Evolutionary conservation across 2,113 vertebrate genomes (phyloP), one percentile per base, ranked within the genome.

Genomic region (Nyctibius bracteatus): DNA sequence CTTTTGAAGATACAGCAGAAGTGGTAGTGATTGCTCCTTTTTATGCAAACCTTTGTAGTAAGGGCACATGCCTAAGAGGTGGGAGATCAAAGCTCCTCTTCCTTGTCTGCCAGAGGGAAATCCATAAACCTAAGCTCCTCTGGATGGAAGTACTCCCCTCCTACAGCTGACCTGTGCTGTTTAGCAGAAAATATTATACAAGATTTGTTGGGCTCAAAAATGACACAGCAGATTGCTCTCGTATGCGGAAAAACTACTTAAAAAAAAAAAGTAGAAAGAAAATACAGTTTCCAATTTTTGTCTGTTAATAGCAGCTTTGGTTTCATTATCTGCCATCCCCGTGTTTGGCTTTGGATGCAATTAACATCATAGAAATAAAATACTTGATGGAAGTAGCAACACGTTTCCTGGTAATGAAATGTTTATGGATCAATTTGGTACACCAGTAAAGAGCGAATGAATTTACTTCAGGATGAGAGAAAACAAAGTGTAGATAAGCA

Each of bases 391-490:
- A 92, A 93, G 72, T 21, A 93, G 82, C 83, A 46, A 80, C 41
- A 57, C 27, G 73, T 93, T 97, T 72, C 21, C 90, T 79, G 83
- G 94, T 92, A 97, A 97, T 97, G 97, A 96, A 97, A 97, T 96
- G 96, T 96, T 96, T 96, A 96, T 95, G 93, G 91, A 91, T 90
- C 93, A 91, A 93, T 96, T 97, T 97, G 95, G 86, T 89, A 85
- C 72, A 61, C 70, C 39, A 86, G 94, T 82, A 96, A 95, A 97
- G 68, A 71, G 46, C 62, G 41, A 89, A 93, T 83, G 77, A 83
- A 93, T 94, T 97, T 85, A 90, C 72, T 96, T 91, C 70, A 31
- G 89, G 81, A 95, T 71, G 70, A 94, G 94, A 92, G 68, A 39
- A 96, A 94, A 88, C 51, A 54, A 81, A 81, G 90, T 28, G 72